Base-by-base conservation (phyloP, 1,140 invertebrate species). In the Trissolcus basalis region DNA sequence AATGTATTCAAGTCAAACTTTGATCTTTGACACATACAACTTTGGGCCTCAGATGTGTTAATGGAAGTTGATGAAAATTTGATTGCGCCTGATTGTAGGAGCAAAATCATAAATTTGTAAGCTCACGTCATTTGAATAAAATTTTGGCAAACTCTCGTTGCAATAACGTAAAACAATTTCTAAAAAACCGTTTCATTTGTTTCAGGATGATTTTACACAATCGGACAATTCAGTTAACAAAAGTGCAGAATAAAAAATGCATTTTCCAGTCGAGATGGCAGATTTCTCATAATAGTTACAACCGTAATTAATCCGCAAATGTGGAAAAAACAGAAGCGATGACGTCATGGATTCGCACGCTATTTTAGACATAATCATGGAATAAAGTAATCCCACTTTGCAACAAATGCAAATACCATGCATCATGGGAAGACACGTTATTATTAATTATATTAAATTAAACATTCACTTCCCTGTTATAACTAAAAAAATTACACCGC, bases 371-470 rank as follows among this genome's bases (percentile, higher is more conserved):
- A n/a, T 60, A 39, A 60, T 60, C 49, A 60, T 50, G 49, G 43
- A 41, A 60, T 48, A 50, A 60, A 49, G 27, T 43, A 44, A 60
- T 39, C 36, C n/a, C 47, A 50, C 56, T 60, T 39, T 49, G 41
- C n/a, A 59, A n/a, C 14, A 59, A 59, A 59, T 59, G 56, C 56
- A 59, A 59, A 59, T 59, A 59, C 15, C 44, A 27, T 16, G 45
- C n/a, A 49, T 48, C 36, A 50, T 50, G 47, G 35, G 15, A 50
- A 60, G 15, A 39, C 12, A 13, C 8, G 45, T 60, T 33, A 50
- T 32, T 13, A 43, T 60, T 50, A 60, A 50, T 60, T 41, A 60
- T 41, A 39, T 41, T 50, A 50, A 60, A 50, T 60, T 60, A 48
- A 48, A 19, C 4, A 27, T 48, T 19, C 16, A 27, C 14, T 48